phyloP scores from a whole-genome alignment of 2,888 invertebrate genomes.

The Pteria penguin region DNA sequence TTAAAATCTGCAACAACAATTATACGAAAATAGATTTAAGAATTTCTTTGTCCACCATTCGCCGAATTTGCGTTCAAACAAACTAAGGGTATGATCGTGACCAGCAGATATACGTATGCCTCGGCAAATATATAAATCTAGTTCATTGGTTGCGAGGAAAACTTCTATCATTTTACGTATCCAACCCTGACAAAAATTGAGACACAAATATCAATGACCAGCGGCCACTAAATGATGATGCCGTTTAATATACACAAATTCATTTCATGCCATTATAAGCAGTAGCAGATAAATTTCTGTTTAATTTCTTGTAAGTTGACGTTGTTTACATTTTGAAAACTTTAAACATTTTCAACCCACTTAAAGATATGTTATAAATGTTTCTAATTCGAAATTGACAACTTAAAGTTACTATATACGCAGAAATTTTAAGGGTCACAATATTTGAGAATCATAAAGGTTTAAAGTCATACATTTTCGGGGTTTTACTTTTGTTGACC shows the following conservation, averaged over 20 bases:
- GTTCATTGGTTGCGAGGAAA: no score
- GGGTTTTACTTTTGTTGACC: conserved; percentile 7
- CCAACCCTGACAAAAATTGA: no score
- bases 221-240: no score
- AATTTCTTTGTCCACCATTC: no score
- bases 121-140: no score
- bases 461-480: not conserved
- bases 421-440: not conserved
- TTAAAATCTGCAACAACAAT: no score
- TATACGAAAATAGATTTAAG: no score
- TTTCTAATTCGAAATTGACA: not conserved
- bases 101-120: no score
- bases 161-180: no score
- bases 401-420: not conserved
- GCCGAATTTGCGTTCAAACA: no score
- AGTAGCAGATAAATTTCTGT: not conserved
- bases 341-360: conserved; percentile 8
- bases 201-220: no score
- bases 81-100: no score
- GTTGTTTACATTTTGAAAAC: not conserved
- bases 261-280: not conserved
- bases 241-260: not conserved
- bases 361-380: not conserved
- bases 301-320: not conserved
- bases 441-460: not conserved